Evolutionary conservation across 1,140 invertebrate species (phyloP), one percentile per base, ranked within the genome.

Genomic region (Drosophila sulfurigaster): DNA sequence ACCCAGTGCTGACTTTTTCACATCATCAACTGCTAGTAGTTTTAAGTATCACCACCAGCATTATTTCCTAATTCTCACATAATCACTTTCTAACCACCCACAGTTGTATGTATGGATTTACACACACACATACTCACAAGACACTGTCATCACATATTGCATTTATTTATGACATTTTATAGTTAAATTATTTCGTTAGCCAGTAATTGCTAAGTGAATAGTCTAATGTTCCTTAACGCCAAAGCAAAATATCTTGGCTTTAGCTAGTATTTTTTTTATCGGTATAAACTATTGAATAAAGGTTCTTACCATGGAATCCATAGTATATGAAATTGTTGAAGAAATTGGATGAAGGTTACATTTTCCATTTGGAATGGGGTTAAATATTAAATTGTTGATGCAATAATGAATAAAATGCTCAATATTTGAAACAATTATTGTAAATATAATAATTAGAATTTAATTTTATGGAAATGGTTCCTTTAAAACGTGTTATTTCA

Each of bases 141-240:
- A 30, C n/a, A 35, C 30, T 41, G 30, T 48, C 59, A 58, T 49
- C 69, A 41, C 63, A 63, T 11, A 73, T 5, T 52, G 43, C 71
- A 78, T 65, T 51, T 58, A 67, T 62, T 66, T 46, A 77, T 69
- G 48, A 58, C 38, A 66, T 48, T 46, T 49, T 43, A 16, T 32
- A 67, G 64, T 16, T 87, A 76, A 86, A 75, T 66, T 77, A 48
- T 77, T 80, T 79, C 68, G 70, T 87, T 67, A 54, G 64, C 20
- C 32, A 59, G 11, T 52, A 52, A 35, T 49, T 11, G 52, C 35
- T 65, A 51, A 25, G 35, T 28, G 45, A 30, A 35, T 58, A 66
- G 15, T 57, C 28, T 52, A 64, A 60, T 41, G 82, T 88, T 87
- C 82, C 82, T 86, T 86, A 66, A 75, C 41, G 51, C 66, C 48